These are phyloP conservation scores for Drosophila subpulchrella DNA, from an alignment of 1,140 invertebrate species.

Conservation along the genomic window DNA sequence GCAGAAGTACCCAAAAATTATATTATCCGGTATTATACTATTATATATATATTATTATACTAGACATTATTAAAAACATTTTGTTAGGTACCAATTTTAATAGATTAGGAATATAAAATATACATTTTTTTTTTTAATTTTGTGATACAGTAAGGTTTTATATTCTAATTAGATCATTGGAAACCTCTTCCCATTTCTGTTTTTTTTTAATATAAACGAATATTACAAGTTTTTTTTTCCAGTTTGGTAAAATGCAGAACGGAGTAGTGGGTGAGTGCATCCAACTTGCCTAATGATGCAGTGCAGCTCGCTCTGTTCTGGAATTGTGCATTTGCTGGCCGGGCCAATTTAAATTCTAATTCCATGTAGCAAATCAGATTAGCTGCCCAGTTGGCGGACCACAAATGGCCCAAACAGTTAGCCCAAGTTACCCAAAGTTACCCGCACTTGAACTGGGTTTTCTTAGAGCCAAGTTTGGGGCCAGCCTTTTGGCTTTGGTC, in stretches of 20 bases:
- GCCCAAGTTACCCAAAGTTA: neutral
- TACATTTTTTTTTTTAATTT: too few relatives aligned
- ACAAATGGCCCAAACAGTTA: slow-evolving; percentile 67
- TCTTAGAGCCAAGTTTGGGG: slow-evolving; percentile 1
- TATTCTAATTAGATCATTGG: too few relatives aligned
- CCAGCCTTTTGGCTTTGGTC: slow-evolving; percentile 11
- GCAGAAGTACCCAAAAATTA: too few relatives aligned
- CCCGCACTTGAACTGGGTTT: slow-evolving; percentile 16
- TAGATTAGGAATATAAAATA: too few relatives aligned
- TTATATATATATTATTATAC: too few relatives aligned
- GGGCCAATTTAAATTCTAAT: slow-evolving; percentile 77
- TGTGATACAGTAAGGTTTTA: too few relatives aligned
- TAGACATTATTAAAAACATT: too few relatives aligned
- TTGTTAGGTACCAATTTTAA: too few relatives aligned
- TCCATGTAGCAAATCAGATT: slow-evolving; percentile 78
- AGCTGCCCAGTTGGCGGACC: slow-evolving; percentile 49
- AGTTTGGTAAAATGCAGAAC: slow-evolving; percentile 4
- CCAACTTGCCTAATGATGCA: slow-evolving; percentile 70
- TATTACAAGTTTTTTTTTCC: neutral
- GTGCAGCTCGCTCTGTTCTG: slow-evolving; percentile 39
- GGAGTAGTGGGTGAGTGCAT: slow-evolving; percentile 46
- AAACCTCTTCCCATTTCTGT: too few relatives aligned
- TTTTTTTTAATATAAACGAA: neutral
- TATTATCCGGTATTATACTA: too few relatives aligned
- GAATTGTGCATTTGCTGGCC: slow-evolving; percentile 55